Evolutionary conservation across 2,888 invertebrate species (phyloP), one percentile per base, ranked within the genome.

Genomic region (Sesia apiformis): DNA sequence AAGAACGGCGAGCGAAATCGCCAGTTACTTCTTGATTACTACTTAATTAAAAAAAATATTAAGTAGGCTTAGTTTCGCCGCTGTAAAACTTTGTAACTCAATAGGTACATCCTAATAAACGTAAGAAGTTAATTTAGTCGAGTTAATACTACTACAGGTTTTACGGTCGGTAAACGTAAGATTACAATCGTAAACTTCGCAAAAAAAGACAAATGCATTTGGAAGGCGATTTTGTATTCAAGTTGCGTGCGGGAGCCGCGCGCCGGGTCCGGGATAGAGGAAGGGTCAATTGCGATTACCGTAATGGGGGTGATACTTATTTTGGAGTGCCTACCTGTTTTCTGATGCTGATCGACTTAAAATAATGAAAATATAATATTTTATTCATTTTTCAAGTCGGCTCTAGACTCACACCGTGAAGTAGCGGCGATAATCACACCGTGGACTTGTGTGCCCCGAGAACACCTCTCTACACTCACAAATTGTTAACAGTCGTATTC

Each of bases 151-250:
- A 46, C 46, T 46, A 8, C 6, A 50, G 63, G 63, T 67, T 83
- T 83, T 78, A 85, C 73, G 76, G 71, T 64, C 77, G 71, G 74
- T 74, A 74, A 78, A 79, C 69, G 71, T 65, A 66, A 72, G 78
- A 83, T 82, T 81, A 77, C 81, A 72, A 74, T 83, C 82, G 80
- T 84, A 81, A 84, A 84, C 62, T 61, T 65, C 63, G 58, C 57
- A 62, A 70, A 76, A 74, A 78, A 77, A 82, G 71, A 74, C 70
- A 66, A 76, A 67, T 78, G 75, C 74, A 71, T 59, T 69, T 57
- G 60, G 60, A 59, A 64, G 23, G 60, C 61, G 59, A 64, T 76
- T 83, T 78, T 66, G 70, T 81, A 84, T 84, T 81, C 84, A 65
- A 65, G 58, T 54, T 60, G 64, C 73, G 75, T 64, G 60, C 58